Conservation (phyloP, 2,113 vertebrate species). For the Damaliscus lunatus region DNA sequence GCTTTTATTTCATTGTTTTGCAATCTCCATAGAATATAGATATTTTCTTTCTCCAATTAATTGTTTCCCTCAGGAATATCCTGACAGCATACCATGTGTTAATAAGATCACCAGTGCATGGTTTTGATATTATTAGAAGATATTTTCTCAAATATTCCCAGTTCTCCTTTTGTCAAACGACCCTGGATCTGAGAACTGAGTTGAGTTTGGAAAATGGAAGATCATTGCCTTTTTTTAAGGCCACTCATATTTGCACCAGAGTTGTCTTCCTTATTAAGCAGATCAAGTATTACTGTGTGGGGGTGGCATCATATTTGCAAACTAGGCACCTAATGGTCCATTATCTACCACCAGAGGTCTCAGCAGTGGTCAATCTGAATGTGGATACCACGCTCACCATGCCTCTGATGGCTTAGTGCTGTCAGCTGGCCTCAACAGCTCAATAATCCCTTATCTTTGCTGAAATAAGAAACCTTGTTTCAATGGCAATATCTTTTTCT, state of each 20-base stretch:
- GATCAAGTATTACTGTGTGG: background rate
- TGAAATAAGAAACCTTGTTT: background rate
- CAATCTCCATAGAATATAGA: background rate
- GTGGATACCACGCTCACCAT: fast-evolving
- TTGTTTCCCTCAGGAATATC: background rate
- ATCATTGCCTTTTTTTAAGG: background rate
- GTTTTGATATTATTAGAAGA: background rate
- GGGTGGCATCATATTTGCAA: background rate
- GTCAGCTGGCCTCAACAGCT: background rate
- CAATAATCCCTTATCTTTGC: background rate
- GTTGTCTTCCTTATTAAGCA: background rate
- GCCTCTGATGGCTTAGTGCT: background rate
- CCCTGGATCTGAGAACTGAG: background rate
- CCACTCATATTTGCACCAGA: background rate
- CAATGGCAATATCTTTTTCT: background rate
- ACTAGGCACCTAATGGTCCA: background rate
- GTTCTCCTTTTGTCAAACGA: background rate
- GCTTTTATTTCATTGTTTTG: background rate
- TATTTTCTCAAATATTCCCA: background rate
- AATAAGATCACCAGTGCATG: background rate
- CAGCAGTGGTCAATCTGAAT: background rate
- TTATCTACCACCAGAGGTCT: background rate
- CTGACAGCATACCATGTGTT: background rate
- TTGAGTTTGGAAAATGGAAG: background rate
- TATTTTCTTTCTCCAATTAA: background rate